Conservation (phyloP, 2,113 vertebrate species). For the Pomatorhinus ruficollis region DNA sequence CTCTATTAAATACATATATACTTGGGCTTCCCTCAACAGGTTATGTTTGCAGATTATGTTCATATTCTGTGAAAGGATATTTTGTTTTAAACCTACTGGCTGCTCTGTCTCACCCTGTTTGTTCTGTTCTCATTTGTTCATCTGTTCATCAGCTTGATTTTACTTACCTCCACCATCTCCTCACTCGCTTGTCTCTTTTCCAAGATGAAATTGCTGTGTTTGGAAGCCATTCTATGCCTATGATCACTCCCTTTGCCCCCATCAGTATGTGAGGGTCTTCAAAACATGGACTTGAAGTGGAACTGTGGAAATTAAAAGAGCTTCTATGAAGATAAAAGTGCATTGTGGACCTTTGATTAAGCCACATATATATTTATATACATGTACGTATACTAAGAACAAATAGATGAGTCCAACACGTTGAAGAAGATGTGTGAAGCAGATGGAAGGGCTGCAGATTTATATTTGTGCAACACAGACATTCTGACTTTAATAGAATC, state of each 20-base stretch:
- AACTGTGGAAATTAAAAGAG: background rate
- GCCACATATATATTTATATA: too few relatives aligned
- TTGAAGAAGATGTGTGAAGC: background rate
- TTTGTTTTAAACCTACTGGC: background rate
- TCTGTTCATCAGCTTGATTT: background rate
- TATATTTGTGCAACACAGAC: background rate
- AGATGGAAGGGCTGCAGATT: background rate
- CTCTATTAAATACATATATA: background rate
- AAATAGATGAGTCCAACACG: background rate
- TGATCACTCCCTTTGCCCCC: background rate
- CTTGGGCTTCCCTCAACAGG: background rate
- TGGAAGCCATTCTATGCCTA: background rate
- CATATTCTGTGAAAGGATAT: background rate
- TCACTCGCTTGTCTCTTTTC: background rate
- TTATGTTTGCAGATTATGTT: background rate
- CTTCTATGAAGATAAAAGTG: background rate
- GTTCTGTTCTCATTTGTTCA: background rate
- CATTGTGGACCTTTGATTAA: background rate
- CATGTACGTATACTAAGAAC: background rate
- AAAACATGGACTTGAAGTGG: background rate
- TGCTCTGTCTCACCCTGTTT: background rate
- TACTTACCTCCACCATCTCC: background rate
- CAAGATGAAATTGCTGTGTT: background rate
- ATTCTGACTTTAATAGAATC: background rate
- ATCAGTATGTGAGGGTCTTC: background rate